Evolutionary conservation across 2,888 invertebrate species (phyloP), one percentile per base, ranked within the genome.

Genomic region (Meiosimyza decipiens): DNA sequence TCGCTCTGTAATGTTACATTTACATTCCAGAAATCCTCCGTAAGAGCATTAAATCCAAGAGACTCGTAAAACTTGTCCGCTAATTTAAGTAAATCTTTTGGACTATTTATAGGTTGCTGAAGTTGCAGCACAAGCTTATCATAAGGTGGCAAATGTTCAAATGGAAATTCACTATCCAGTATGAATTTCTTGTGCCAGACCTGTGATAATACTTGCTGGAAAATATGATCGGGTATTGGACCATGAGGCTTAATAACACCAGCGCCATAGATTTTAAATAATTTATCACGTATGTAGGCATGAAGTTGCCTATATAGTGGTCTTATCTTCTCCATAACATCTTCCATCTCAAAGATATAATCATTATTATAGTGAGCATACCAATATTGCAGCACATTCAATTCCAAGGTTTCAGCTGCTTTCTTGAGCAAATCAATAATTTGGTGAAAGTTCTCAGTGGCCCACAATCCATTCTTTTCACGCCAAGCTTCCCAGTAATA

Each of bases 241-340:
- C 92, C 93, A 68, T 86, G 89, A 59, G 89, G 89, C 0, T 90
- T 88, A 0, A 91, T 89, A 0, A 91, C 84, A 12, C 89, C 86
- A 22, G 90, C 90, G 2, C 94, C 94, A 82, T 94, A 94, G 78
- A 90, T 89, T 80, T 91, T 88, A 13, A 90, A 87, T 16, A 95
- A 86, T 70, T 91, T 90, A 75, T 90, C 89, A 77, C 95, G 88
- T 1, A 94, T 91, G 79, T 94, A 95, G 0, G 93, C 93, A 83
- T 95, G 95, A 13, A 95, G 87, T 80, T 94, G 91, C 71, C 91
- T 87, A 82, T 95, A 95, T 6, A 96, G 84, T 0, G 95, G 95
- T 77, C 90, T 91, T 57, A 96, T 85, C 81, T 93, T 90, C 70
- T 90, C 88, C 92, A 93, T 93, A 1, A 93, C 83, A 71, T 88